Evolutionary conservation across 2,113 vertebrate species (phyloP), one percentile per base, ranked within the genome.

Genomic region (Amia ocellicauda): DNA sequence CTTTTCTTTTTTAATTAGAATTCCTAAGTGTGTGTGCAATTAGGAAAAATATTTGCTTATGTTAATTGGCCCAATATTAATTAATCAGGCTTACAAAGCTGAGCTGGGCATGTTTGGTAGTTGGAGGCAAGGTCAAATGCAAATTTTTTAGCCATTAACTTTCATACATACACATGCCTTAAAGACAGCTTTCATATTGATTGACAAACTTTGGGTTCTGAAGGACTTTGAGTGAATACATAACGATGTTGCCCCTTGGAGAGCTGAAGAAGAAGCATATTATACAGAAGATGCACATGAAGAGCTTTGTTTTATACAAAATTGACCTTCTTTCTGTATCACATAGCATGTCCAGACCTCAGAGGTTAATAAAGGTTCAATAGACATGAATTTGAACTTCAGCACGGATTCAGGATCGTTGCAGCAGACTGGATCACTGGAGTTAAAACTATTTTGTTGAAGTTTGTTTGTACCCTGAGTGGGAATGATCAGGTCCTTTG

Each of bases 21-120:
- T 60, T 60, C 58, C 23, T 27, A n/a, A 9, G 31, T 28, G 59
- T 47, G 14, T 60, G 19, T 20, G 43, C 41, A 47, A 49, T 60
- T 60, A 45, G 40, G 23, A 13, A 23, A 24, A 27, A 45, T 17
- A 13, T 19, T 28, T 42, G 40, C 59, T 26, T 17, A n/a, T 19
- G 16, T 8, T 49, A 42, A 49, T 49, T 27, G 42, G 59, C 42
- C 26, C 13, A 50, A 50, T 50, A 27, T 28, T 47, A 49, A 60
- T 17, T 50, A 50, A 3, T 50, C 17, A 50, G 16, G 47, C 16
- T 50, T 50, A 50, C 47, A 50, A 50, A 22, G 47, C 31, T 36
- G 31, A 36, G 31, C 31, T 7, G 31, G 31, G 31, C 5, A 11
- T 11, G 11, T 7, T 36, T 11, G 11, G 1, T 11, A 7, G 31